phyloP scores from a whole-genome alignment of 2,797 vertebrate species.

The Phyllotis vaccarum region DNA sequence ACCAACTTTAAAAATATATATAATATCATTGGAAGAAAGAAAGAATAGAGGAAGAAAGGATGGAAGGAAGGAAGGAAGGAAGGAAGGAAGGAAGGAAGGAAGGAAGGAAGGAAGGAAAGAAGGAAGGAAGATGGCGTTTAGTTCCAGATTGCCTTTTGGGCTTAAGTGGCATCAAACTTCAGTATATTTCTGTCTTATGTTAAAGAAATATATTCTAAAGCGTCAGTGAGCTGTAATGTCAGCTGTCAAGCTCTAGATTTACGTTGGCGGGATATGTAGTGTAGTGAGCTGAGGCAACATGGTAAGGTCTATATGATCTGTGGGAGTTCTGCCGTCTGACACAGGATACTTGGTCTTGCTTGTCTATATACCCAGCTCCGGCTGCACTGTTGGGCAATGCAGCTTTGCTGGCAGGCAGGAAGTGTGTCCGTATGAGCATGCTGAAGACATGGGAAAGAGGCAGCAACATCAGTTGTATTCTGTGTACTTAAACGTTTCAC shows the following conservation, averaged over 20 bases:
- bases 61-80: not conserved
- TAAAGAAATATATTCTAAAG: constrained; percentile 87
- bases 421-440: constrained; percentile 53
- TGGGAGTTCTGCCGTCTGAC: constrained; percentile 83
- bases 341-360: constrained; percentile 82
- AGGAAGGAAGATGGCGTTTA: constrained; percentile 83
- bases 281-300: constrained; percentile 88
- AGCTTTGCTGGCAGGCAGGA: constrained; percentile 75
- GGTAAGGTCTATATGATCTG: constrained; percentile 88
- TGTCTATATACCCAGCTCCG: constrained; percentile 36
- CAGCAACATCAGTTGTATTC: constrained; percentile 73
- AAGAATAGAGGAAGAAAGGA: too few species aligned
- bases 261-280: constrained; percentile 88
- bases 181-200: constrained; percentile 87
- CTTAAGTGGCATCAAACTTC: constrained; percentile 87
- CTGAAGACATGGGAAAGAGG: constrained; percentile 70
- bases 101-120: constrained; percentile 70
- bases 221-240: constrained; percentile 84
- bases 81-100: constrained; percentile 67
- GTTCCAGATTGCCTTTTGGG: constrained; percentile 84
- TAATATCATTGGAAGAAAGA: constrained; percentile 65
- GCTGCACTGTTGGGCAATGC: constrained; percentile 72
- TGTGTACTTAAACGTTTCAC: constrained; percentile 82
- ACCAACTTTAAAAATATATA: constrained; percentile 79
- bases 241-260: constrained; percentile 87